A percentile compares a stretch with the other conserved stretches of the same genome.
phyloP scores from a whole-genome alignment of 2,113 vertebrate genomes.

The Gopherus evgoodei region DNA sequence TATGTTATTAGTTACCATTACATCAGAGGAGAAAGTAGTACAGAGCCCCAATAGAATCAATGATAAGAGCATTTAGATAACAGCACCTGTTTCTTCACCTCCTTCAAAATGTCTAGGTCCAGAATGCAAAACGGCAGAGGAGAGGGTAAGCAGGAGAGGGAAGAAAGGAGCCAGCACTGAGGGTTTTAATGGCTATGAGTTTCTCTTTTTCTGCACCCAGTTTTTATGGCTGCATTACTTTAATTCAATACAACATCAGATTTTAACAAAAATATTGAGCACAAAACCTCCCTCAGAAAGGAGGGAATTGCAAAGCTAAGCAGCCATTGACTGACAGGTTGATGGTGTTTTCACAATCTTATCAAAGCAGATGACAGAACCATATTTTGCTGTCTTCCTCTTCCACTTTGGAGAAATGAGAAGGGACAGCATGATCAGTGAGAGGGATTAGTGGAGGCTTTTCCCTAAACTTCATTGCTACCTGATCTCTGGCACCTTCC shows the following conservation, averaged over 20 bases:
- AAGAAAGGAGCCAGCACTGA: background rate
- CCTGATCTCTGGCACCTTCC: constrained; percentile 25
- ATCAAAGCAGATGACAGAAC: background rate
- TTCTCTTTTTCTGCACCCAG: background rate
- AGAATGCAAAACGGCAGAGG: background rate
- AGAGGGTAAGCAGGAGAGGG: background rate
- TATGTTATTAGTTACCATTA: background rate
- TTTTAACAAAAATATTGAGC: background rate
- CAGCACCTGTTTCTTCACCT: background rate
- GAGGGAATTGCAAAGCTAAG: background rate
- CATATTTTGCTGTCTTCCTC: background rate
- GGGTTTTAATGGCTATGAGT: background rate
- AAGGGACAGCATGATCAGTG: background rate
- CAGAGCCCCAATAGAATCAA: background rate
- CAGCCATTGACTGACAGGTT: background rate
- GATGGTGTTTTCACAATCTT: background rate
- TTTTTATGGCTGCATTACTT: background rate
- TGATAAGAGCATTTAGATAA: background rate
- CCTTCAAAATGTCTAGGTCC: background rate
- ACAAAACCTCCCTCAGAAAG: background rate
- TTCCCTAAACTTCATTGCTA: constrained; percentile 7
- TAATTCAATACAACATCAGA: background rate
- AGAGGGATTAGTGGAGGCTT: constrained; percentile 1
- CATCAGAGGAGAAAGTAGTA: background rate
- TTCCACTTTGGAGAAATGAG: background rate